Base-by-base conservation (phyloP, 2,888 invertebrate genomes). In the Campopleginae sp. region DNA sequence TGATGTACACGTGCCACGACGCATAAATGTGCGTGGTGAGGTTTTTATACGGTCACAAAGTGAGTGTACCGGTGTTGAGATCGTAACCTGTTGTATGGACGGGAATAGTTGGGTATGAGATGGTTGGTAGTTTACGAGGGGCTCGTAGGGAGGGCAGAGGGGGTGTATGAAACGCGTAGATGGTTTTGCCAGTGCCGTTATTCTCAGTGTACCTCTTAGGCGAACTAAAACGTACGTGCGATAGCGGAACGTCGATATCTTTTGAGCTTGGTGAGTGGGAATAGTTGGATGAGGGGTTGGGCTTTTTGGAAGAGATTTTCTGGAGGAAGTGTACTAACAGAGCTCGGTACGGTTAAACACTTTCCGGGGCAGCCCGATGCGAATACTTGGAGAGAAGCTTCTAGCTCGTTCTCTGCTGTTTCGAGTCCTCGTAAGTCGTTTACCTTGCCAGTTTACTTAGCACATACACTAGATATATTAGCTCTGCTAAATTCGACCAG, bases 201-300 rank as follows among this genome's bases (percentile, higher is more conserved):
- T 87, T 88, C 84, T 78, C 78, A 58, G 66, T 17, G 33, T 33
- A 79, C 19, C 38, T 54, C 5, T 12, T 14, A 65, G 46, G 68
- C 77, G 72, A 86, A 84, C 77, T 82, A 79, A 27, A 54, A 79
- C 82, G 88, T 87, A 88, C 87, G 88, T 87, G 85, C 86, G 88
- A 89, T 87, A 88, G 86, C 80, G 46, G 33, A 65, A 81, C 71
- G 72, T 83, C 83, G 86, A 89, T 89, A 88, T 86, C 86, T 87
- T 87, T 82, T 71, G 66, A 51, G 65, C 61, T 78, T 65, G 61
- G 42, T 72, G 71, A 74, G 78, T 78, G 14, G n/a, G 33, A 65
- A 19, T 61, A 44, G 31, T 6, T 8, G 31, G 23, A 63, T 5
- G 23, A 61, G 10, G 17, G 38, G 70, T 42, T 27, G 58, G 61